Base-by-base conservation (phyloP, 2,888 invertebrate species). In the Sepiola atlantica region DNA sequence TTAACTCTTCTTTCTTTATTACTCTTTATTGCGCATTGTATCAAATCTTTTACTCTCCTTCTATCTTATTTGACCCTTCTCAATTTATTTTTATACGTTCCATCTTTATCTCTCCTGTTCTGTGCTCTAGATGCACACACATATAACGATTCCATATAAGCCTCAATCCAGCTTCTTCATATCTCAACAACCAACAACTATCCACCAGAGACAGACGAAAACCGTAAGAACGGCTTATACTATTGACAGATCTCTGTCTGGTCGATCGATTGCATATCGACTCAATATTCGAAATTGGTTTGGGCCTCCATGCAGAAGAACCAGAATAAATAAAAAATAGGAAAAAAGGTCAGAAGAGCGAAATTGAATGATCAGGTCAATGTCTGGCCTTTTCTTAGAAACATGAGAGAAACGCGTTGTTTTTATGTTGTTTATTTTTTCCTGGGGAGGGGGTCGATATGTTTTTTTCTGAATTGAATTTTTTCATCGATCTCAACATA, bases 221-320 rank as follows among this genome's bases (percentile, higher is more conserved):
- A 45, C 1, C 14, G 77, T 77, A n/a, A 77, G 32, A n/a, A 77
- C n/a, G n/a, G 77, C n/a, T n/a, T 77, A 14, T 77, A 32, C n/a
- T 77, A 77, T 77, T 77, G 77, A 4, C 18, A 1, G 77, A 77
- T 77, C 32, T 32, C 77, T 4, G 77, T 77, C n/a, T 32, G 77
- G 16, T 77, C 77, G 77, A 77, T 77, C 77, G 77, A 77, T 77
- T 77, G 0, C 77, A 77, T 77, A 77, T 77, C 77, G 77, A 77
- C 77, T n/a, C n/a, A 77, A 77, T 18, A 14, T 77, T 77, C 77
- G 77, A 77, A 77, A 77, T 77, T 77, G 77, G n/a, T 77, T 77
- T 77, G 77, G 77, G 77, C 14, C 77, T 77, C 77, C 77, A 77
- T 77, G 77, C 77, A 77, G 77, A 77, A 77, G n/a, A 77, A n/a